phyloP scores from a whole-genome alignment of 2,113 vertebrate genomes.

The Cyprinodon variegatus region DNA sequence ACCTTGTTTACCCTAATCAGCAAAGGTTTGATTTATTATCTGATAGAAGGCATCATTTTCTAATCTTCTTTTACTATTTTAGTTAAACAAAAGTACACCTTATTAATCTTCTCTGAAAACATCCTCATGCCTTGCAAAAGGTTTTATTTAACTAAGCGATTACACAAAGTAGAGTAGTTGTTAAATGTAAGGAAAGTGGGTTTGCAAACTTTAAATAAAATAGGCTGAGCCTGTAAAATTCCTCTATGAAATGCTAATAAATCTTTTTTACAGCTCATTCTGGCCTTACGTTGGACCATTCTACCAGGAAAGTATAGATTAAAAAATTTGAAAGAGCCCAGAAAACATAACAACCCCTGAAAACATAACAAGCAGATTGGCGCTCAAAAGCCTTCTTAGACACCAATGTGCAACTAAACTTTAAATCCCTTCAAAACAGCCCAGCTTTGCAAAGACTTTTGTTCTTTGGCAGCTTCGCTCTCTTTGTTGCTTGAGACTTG shows the following conservation, averaged over 20 bases:
- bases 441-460: constrained; percentile 2
- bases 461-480: not conserved
- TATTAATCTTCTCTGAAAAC: too few species aligned
- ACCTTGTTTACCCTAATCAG: not conserved
- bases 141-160: too few species aligned
- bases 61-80: not conserved
- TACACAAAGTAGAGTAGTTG: too few species aligned
- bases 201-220: too few species aligned
- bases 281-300: too few species aligned
- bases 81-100: too few species aligned
- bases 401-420: constrained; percentile 18
- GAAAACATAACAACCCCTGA: not conserved
- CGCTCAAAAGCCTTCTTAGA: constrained; percentile 2
- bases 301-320: not conserved
- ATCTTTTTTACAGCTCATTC: not conserved
- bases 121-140: too few species aligned
- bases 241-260: too few species aligned
- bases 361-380: not conserved
- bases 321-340: not conserved
- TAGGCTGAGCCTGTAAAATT: too few species aligned
- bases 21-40: not conserved
- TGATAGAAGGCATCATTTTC: not conserved
- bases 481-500: not conserved
- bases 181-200: too few species aligned
- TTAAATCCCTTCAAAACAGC: not conserved